Evolutionary conservation across 2,888 invertebrate species (phyloP).

Genomic region (Oxyteleia sp.): DNA sequence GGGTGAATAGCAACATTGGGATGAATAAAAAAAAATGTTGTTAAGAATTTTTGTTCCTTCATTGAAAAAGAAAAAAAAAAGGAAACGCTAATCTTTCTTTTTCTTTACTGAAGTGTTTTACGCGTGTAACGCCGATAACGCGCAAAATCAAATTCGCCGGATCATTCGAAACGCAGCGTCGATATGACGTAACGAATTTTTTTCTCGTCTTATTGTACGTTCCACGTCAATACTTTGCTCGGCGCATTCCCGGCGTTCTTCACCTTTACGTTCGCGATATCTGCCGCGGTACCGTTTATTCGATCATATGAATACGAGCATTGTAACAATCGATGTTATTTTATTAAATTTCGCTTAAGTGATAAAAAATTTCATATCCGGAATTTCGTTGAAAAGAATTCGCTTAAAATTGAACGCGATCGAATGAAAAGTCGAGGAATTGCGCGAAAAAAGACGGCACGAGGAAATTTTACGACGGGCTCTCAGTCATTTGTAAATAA

Average conservation of each 20-base stretch:
- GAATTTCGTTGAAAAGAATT: conserved; percentile 48
- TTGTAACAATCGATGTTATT: conserved; percentile 54
- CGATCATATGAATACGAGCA: conserved; percentile 46
- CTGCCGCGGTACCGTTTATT: conserved; percentile 26
- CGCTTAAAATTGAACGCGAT: conserved; percentile 33
- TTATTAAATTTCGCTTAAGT: conserved; percentile 55
- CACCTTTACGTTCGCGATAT: conserved; percentile 31
- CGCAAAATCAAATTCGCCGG: conserved; percentile 27
- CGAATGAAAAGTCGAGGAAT: conserved; percentile 25
- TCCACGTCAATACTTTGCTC: conserved; percentile 49
- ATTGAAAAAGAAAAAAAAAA: too few species aligned
- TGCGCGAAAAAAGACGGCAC: neutral
- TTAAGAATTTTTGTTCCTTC: too few species aligned
- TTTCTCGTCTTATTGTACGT: conserved; percentile 6
- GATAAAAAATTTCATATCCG: conserved; percentile 55
- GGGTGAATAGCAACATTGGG: too few species aligned
- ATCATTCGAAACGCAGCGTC: conserved; percentile 29
- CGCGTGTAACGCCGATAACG: too few species aligned
- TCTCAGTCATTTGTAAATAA: conserved; percentile 48
- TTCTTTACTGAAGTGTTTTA: too few species aligned
- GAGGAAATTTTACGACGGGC: conserved; percentile 26
- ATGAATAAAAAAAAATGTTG: too few species aligned
- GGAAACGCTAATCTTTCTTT: conserved; percentile 5
- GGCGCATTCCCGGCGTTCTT: conserved; percentile 51
- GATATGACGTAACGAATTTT: conserved; percentile 45